Evolutionary conservation across 2,797 vertebrate species (phyloP), one percentile per base, ranked within the genome.

Genomic region (Tiaroga cobitis): DNA sequence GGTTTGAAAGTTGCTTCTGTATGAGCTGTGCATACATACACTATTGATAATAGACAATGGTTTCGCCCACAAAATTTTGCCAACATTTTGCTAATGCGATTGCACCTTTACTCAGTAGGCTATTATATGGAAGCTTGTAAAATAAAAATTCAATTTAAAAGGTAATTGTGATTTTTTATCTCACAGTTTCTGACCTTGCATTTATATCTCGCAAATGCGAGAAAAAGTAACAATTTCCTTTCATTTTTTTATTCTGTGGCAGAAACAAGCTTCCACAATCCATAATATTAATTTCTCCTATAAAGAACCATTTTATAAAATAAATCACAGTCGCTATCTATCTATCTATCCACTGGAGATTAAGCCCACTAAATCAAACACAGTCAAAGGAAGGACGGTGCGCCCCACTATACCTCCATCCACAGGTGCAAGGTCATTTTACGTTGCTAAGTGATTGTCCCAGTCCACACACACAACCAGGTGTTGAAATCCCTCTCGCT

Each of bases 361-460:
- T 69, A 65, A 80, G 41, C 13, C 16, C 68, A 65, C 41, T 85
- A 65, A 80, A 80, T 80, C 77, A 65, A 73, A 80, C 37, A 61
- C 83, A 39, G 73, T 77, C 78, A 82, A 82, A 82, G 49, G 32
- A 67, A 78, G 85, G 82, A 84, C 87, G 11, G 37, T 26, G 15
- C 67, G 76, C 72, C 34, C 77, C n/a, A 70, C 46, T 85, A 34
- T 63, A 32, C 43, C 56, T 79, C 74, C 39, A 74, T 59, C 85
- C 80, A 86, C 77, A 86, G 69, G 80, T 85, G 83, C 76, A 80
- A 81, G 83, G 87, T 78, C 85, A 76, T 75, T 86, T 86, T 65
- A 39, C 74, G 21, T 82, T 49, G 73, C 54, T 21, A 41, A 59
- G 65, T 24, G 70, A 59, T 56, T 34, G 39, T 79, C 43, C 61